Conservation (phyloP, 2,113 vertebrate genomes). For the Bos indicus region DNA sequence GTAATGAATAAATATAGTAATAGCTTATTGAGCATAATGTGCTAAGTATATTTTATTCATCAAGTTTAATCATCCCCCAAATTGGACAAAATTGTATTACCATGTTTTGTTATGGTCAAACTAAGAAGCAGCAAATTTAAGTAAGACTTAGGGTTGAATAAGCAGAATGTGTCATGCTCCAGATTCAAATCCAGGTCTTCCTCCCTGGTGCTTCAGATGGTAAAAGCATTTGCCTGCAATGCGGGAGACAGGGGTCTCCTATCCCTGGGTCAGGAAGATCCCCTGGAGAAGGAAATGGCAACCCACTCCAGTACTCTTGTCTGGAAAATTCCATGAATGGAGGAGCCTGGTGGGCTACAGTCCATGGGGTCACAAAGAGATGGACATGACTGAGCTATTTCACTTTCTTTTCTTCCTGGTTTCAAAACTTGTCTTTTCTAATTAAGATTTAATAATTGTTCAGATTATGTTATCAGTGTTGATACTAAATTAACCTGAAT, state of each 20-base stretch:
- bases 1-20: neutral
- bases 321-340: neutral
- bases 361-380: neutral
- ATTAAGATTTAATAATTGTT: neutral
- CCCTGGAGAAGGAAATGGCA: neutral
- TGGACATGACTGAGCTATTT: neutral
- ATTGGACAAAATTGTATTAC: neutral
- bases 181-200: neutral
- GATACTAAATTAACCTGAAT: neutral
- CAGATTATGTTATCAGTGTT: neutral
- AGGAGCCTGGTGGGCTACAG: neutral
- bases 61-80: neutral
- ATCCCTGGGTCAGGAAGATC: neutral
- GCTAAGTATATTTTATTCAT: neutral
- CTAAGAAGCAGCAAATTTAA: neutral
- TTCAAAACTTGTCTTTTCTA: neutral
- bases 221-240: neutral
- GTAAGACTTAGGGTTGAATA: neutral
- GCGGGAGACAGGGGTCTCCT: too few relatives aligned
- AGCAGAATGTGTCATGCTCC: neutral
- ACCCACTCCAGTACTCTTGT: neutral
- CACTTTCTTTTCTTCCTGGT: neutral
- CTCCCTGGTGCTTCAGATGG: neutral
- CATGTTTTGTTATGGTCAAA: neutral
- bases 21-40: neutral